These are phyloP conservation scores for Exocentrus adspersus DNA, from an alignment of 2,888 invertebrate species.

Conservation along the genomic window DNA sequence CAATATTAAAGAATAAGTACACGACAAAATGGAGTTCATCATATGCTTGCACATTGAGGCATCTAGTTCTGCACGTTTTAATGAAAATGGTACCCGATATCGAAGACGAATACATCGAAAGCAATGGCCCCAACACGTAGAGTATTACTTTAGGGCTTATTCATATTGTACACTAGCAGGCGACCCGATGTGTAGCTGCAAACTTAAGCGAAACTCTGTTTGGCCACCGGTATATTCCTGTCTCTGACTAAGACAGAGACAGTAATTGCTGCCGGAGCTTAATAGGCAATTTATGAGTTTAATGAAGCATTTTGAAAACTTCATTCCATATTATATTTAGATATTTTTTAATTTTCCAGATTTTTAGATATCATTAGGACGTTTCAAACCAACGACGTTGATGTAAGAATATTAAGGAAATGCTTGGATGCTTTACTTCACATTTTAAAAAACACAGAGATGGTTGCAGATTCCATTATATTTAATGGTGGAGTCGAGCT, in stretches of 20 bases:
- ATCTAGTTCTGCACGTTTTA: conserved; percentile 42
- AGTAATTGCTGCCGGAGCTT: no score
- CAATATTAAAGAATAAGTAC: conserved; percentile 36
- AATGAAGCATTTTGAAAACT: no score
- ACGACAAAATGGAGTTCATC: conserved; percentile 35
- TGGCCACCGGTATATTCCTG: no score
- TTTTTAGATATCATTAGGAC: conserved; percentile 26
- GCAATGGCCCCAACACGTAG: conserved; percentile 48
- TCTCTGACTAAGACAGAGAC: no score
- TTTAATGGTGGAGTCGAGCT: conserved; percentile 40
- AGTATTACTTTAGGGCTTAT: no score
- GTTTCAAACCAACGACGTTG: conserved; percentile 6
- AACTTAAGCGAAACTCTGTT: no score
- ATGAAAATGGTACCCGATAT: conserved; percentile 43
- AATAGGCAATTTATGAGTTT: no score
- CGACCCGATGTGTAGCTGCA: no score
- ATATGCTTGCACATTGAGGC: conserved; percentile 38
- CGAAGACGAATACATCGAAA: conserved; percentile 47
- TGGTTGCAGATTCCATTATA: conserved; percentile 36
- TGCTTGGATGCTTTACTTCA: conserved; percentile 30
- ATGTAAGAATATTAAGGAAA: conserved; percentile 26
- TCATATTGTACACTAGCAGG: no score
- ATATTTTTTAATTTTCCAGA: no score
- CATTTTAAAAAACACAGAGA: conserved; percentile 25
- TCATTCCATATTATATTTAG: no score